Evolutionary conservation across 2,888 invertebrate species (phyloP).

Genomic region (Reticulitermes lucifugus): DNA sequence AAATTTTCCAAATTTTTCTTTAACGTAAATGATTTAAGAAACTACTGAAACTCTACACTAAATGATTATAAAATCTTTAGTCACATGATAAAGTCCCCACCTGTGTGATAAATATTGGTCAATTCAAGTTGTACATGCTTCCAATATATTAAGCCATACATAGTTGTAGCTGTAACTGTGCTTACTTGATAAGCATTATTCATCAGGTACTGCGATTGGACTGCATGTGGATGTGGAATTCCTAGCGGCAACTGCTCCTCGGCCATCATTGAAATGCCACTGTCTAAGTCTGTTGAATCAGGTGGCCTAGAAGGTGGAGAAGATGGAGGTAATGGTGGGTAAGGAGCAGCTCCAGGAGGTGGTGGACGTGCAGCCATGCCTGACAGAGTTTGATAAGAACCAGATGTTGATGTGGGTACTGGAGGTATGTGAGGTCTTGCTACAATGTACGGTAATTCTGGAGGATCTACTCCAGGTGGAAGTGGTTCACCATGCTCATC

Average conservation of each 20-base stretch:
- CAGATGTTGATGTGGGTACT: conserved; percentile 57
- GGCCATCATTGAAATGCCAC: conserved; percentile 55
- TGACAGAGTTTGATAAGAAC: not conserved
- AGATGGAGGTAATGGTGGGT: conserved; percentile 55
- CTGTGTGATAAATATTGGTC: too few species aligned
- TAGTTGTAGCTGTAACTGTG: not conserved
- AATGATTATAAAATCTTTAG: too few species aligned
- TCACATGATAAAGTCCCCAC: too few species aligned
- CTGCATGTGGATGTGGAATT: conserved; percentile 32
- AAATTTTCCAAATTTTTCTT: too few species aligned
- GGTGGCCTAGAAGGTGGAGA: conserved; percentile 59
- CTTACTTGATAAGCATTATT: conserved; percentile 60
- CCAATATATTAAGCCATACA: too few species aligned
- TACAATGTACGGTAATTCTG: conserved; percentile 63
- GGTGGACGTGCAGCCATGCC: conserved; percentile 12
- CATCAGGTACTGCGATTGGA: conserved; percentile 56
- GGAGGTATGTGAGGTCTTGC: conserved; percentile 57
- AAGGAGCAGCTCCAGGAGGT: conserved; percentile 48
- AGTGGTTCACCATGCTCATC: conserved; percentile 62
- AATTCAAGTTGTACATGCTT: too few species aligned
- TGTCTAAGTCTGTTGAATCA: conserved; percentile 60
- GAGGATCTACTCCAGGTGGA: conserved; percentile 68
- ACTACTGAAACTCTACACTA: too few species aligned
- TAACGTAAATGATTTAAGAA: too few species aligned
- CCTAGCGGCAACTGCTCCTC: conserved; percentile 52